These are phyloP conservation scores for Heterotilapia buettikoferi DNA, from an alignment of 2,113 vertebrate genomes.

Conservation along the genomic window DNA sequence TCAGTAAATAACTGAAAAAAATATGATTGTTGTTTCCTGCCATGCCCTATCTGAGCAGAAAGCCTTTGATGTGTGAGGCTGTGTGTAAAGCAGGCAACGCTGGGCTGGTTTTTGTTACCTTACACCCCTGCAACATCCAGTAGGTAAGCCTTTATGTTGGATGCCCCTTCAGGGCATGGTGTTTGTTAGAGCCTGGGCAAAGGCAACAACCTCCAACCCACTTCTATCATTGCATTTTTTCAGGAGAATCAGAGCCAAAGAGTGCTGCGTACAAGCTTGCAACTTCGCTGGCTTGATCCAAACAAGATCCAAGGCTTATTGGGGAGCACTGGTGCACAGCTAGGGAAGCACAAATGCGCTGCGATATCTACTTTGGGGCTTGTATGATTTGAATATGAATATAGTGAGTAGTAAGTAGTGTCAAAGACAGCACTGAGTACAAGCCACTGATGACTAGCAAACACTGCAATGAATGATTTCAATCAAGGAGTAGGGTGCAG, in stretches of 20 bases:
- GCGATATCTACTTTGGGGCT: background rate
- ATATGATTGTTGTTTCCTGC: slow-evolving; percentile 29
- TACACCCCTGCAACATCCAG: slow-evolving; percentile 42
- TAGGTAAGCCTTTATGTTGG: slow-evolving; percentile 49
- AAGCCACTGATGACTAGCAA: background rate
- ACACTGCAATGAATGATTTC: background rate
- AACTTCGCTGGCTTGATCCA: slow-evolving; percentile 25
- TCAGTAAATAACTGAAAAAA: slow-evolving; percentile 39
- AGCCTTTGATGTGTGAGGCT: slow-evolving; percentile 54
- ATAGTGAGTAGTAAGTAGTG: background rate
- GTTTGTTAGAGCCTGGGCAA: slow-evolving; percentile 52
- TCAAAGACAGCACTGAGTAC: background rate
- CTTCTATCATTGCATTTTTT: slow-evolving; percentile 11
- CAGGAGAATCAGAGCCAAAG: slow-evolving; percentile 22
- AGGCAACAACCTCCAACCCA: slow-evolving; percentile 33
- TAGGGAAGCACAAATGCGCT: slow-evolving; percentile 12
- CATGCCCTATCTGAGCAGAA: background rate
- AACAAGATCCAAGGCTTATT: slow-evolving; percentile 37
- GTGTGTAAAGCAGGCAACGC: slow-evolving; percentile 6
- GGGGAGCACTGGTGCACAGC: slow-evolving; percentile 6
- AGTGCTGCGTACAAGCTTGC: slow-evolving; percentile 14
- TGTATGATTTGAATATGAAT: slow-evolving; percentile 17
- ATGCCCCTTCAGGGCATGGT: slow-evolving; percentile 47
- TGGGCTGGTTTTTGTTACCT: slow-evolving; percentile 50
- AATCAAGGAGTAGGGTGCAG: background rate